Evolutionary conservation across 1,140 invertebrate species (phyloP), one percentile per base, ranked within the genome.

Genomic region (Lysiphlebus fabarum): DNA sequence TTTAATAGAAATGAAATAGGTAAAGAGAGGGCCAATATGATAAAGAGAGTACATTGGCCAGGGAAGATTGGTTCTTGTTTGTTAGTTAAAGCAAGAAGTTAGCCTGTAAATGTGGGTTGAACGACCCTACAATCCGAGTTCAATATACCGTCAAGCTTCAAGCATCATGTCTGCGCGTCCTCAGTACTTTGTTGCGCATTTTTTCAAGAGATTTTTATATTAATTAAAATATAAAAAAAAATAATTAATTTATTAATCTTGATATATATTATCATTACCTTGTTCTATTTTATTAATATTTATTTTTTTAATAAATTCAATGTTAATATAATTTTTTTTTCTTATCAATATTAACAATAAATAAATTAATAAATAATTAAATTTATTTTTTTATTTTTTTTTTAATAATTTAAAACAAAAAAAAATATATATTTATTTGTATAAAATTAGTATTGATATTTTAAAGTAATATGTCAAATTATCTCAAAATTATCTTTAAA

Each of bases 51-150:
- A 45, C 43, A 45, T n/a, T 34, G 26, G 33, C 6, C 11, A n/a
- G 9, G 4, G 34, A 12, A 34, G 48, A n/a, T 6, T 9, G 33
- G 33, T 7, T 36, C 11, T 7, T 11, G 33, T 9, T 26, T 10
- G 33, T 2, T 26, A 33, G 33, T 1, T 9, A 6, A 6, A 51
- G 58, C 56, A 61, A 55, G 56, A 44, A 33, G 17, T 33, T 42
- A 17, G 40, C 37, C 51, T 53, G 12, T 10, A 53, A 43, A 43
- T 43, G 51, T 38, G 14, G 34, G 76, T 75, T 76, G 64, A 77
- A 78, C 58, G 74, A 78, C 74, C 76, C 62, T 67, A 63, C 66
- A 62, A 50, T 61, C 67, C 47, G 75, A 75, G 76, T 77, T 78
- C 76, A 77, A 77, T 78, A 78, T 69, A 75, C 76, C 67, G 47